phyloP scores from a whole-genome alignment of 2,888 invertebrate genomes.

The Tromatobia lineatoria region DNA sequence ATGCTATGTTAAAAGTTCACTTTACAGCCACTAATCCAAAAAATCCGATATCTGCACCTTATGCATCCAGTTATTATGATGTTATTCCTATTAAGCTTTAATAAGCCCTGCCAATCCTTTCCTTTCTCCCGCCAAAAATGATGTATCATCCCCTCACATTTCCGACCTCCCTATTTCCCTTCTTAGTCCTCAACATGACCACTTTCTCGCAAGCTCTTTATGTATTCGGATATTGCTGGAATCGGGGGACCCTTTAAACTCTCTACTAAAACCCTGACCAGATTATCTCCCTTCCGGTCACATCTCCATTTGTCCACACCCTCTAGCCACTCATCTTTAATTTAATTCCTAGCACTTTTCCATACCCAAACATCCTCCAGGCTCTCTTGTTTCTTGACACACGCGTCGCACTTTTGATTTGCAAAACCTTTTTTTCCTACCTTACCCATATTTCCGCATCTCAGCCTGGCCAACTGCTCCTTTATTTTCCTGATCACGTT shows the following conservation, averaged over 20 bases:
- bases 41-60: too few species aligned
- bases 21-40: too few species aligned
- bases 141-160: too few species aligned
- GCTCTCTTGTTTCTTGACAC: conserved; percentile 7
- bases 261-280: background rate
- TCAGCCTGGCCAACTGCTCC: conserved; percentile 31
- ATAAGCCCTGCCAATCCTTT: too few species aligned
- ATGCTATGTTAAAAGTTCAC: too few species aligned
- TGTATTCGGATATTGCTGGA: background rate
- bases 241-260: background rate
- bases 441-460: conserved; percentile 44
- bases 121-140: too few species aligned
- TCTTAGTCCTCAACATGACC: background rate
- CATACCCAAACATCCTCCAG: conserved; percentile 24
- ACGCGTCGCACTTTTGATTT: background rate
- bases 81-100: too few species aligned
- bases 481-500: background rate
- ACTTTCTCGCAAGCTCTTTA: background rate
- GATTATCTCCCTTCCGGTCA: background rate
- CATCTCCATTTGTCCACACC: conserved; percentile 26
- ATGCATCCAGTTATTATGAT: too few species aligned
- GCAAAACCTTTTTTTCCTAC: too few species aligned
- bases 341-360: background rate
- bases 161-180: background rate
- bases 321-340: background rate